Conservation (phyloP, 2,888 invertebrate species). For the Drosophila maculinotata region DNA sequence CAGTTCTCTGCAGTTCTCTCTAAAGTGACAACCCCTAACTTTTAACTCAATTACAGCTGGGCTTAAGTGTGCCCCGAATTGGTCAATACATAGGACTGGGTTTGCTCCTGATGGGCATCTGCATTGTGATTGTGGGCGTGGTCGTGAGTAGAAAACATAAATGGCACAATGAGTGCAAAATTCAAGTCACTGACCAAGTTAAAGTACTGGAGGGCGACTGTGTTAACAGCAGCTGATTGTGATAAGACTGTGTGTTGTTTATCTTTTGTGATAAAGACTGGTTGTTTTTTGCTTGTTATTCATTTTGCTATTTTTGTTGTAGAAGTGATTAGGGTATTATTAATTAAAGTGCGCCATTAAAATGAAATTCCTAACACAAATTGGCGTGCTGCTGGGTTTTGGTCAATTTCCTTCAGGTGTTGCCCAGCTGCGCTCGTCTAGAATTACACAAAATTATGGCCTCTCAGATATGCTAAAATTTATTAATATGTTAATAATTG, state of each 20-base stretch:
- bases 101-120: slow-evolving; percentile 58
- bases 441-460: slow-evolving; percentile 80
- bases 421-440: slow-evolving; percentile 68
- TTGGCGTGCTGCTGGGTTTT: slow-evolving; percentile 48
- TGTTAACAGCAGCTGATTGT: neutral
- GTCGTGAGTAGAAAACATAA: slow-evolving; percentile 63
- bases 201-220: neutral
- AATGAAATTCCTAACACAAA: slow-evolving; percentile 18
- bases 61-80: slow-evolving; percentile 56
- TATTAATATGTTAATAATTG: slow-evolving; percentile 83
- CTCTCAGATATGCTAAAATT: slow-evolving; percentile 79
- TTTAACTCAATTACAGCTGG: slow-evolving; percentile 54
- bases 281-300: neutral
- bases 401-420: slow-evolving; percentile 73
- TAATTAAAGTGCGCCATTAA: slow-evolving; percentile 44
- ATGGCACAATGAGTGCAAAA: slow-evolving; percentile 57
- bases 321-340: slow-evolving; percentile 10
- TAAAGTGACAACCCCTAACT: too few species aligned
- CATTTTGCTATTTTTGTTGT: neutral
- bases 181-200: neutral
- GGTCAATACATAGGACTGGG: slow-evolving; percentile 73
- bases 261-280: slow-evolving; percentile 16
- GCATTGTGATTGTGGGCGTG: slow-evolving; percentile 58
- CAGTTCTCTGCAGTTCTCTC: neutral
- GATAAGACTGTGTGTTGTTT: slow-evolving; percentile 15